Base-by-base conservation (phyloP, 2,797 vertebrate species). In the Streptopelia turtur region DNA sequence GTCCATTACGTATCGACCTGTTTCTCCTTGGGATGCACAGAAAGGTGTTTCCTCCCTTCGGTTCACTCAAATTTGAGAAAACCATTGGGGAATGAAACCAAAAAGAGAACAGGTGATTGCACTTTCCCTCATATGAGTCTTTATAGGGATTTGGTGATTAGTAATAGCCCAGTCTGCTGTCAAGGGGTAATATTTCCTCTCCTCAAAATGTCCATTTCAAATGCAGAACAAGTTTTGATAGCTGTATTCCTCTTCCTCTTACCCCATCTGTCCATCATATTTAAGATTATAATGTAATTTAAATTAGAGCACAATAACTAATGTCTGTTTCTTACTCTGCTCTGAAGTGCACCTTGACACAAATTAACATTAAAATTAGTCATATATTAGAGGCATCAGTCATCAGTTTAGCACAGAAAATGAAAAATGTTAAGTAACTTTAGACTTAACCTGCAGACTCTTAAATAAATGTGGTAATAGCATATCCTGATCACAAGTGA, bases 391-490 rank as follows among this genome's bases (percentile, higher is more conserved):
- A 95, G 55, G 78, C 1, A 0, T 72, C 88, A 82, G 61, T 55
- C 80, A 72, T 59, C 43, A 22, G 31, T 75, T 88, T 4, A 12
- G 80, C 65, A 79, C 27, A 72, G n/a, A 71, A 81, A 88, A 52
- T 59, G 31, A 81, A 81, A 69, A 65, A 14, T 17, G 11, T 76
- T 69, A 94, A 88, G 77, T 68, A 90, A 76, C 63, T 85, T 80
- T 30, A 85, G 64, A 57, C 50, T 87, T 79, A 69, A 69, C 65
- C 55, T 78, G 77, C 70, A 82, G 70, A 70, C 79, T 95, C 59
- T 82, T 89, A 89, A 94, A 89, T 91, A 83, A 93, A 82, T 93
- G 84, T 16, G 55, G 30, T 93, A 84, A 88, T 69, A 68, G 63
- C 30, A 30, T 69, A 70, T 31, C 65, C 61, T 60, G 69, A 75